A percentile compares a stretch with the other conserved stretches of the same genome.
phyloP scores from a whole-genome alignment of 2,113 vertebrate species.

The Sialia sialis region DNA sequence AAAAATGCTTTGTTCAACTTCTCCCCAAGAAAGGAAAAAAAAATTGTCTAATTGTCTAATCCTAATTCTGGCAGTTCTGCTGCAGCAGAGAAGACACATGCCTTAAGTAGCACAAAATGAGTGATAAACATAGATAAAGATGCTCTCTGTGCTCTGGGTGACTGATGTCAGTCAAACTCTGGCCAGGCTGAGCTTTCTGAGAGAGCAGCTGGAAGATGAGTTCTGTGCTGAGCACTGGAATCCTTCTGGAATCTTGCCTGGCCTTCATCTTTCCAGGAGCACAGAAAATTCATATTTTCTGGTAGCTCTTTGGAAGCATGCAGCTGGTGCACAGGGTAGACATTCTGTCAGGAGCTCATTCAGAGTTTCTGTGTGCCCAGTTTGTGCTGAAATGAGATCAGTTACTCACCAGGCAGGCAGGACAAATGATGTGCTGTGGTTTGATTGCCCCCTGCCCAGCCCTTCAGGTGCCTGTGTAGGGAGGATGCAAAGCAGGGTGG shows the following conservation, averaged over 20 bases:
- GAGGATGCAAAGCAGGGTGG: background rate
- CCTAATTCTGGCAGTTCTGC: background rate
- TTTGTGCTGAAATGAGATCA: background rate
- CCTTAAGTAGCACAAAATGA: background rate
- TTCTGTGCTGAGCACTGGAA: background rate
- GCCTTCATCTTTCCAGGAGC: background rate
- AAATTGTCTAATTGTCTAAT: background rate
- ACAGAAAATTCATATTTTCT: background rate
- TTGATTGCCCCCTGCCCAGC: background rate
- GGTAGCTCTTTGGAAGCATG: background rate
- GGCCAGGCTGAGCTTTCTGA: background rate
- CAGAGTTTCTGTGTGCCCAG: background rate
- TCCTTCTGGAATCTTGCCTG: background rate
- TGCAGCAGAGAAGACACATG: background rate
- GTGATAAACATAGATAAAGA: background rate
- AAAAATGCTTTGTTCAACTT: background rate
- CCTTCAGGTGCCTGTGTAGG: background rate
- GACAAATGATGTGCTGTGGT: background rate
- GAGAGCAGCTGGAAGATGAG: background rate
- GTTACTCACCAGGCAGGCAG: background rate
- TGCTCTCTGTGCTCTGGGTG: background rate
- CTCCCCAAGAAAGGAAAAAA: background rate
- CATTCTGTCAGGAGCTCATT: background rate
- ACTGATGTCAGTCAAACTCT: background rate
- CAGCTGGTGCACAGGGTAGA: background rate